A percentile compares a stretch with the other conserved stretches of the same genome.
phyloP scores from a whole-genome alignment of 2,797 vertebrate genomes.

The Gymnopithys bicolor region DNA sequence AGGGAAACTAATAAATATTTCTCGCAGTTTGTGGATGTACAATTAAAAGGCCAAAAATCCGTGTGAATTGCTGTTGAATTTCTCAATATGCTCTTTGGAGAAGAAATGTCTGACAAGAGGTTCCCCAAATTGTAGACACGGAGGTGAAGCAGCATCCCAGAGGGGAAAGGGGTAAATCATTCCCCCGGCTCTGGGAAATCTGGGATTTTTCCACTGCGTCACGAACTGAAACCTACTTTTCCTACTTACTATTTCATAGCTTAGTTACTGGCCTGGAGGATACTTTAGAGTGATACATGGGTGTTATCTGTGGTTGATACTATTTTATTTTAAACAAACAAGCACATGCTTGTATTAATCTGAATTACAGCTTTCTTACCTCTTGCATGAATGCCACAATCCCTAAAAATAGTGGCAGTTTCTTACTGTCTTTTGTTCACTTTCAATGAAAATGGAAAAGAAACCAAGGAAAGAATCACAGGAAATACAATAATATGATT shows the following conservation, averaged over 20 bases:
- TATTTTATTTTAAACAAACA: background rate
- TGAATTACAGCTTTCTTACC: background rate
- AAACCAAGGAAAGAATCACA: background rate
- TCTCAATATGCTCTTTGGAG: background rate
- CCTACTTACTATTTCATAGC: background rate
- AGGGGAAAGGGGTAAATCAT: background rate
- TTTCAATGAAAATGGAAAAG: background rate
- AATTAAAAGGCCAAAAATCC: background rate
- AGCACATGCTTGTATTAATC: background rate
- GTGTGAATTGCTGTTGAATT: background rate
- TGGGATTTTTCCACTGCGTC: background rate
- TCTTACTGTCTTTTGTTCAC: background rate
- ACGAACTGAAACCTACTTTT: background rate
- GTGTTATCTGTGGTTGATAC: background rate
- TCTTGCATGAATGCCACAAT: background rate
- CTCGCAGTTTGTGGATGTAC: background rate
- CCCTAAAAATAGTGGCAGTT: background rate
- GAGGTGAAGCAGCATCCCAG: background rate
- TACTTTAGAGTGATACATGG: background rate
- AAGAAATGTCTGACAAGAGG: background rate
- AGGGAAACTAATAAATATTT: background rate
- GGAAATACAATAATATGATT: background rate
- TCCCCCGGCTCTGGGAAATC: background rate
- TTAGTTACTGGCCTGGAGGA: background rate
- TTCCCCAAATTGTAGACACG: fast-evolving